These are phyloP conservation scores for Heliconius eleuchia DNA, from an alignment of 1,140 invertebrate genomes.

Conservation along the genomic window DNA sequence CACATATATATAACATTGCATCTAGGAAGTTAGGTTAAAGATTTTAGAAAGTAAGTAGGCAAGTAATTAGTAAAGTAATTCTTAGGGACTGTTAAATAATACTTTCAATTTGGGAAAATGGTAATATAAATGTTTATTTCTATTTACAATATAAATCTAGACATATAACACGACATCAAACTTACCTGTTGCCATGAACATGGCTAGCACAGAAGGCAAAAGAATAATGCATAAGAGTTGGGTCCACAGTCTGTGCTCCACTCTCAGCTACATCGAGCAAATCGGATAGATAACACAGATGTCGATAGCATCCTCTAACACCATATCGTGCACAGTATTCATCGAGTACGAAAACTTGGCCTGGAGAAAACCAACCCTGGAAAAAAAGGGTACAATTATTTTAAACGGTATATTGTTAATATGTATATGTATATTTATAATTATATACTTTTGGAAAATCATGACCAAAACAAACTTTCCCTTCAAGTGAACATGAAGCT, in stretches of 20 bases:
- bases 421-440: neutral
- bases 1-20: slow-evolving; percentile 20
- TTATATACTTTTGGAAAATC: neutral
- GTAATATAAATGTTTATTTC: neutral
- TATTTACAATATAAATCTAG: neutral
- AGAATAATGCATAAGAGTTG: slow-evolving; percentile 98
- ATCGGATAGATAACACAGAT: slow-evolving; percentile 98
- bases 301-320: slow-evolving; percentile 97
- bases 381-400: slow-evolving; percentile 32
- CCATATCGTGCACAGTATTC: slow-evolving; percentile 99
- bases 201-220: slow-evolving; percentile 99
- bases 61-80: neutral
- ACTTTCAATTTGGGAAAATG: slow-evolving; percentile 1
- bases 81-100: slow-evolving; percentile 9
- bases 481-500: no score
- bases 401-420: neutral
- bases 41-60: neutral
- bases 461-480: neutral
- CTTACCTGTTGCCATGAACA: slow-evolving; percentile 97
- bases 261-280: slow-evolving; percentile 97
- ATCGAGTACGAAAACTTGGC: slow-evolving; percentile 98
- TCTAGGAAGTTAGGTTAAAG: slow-evolving; percentile 8
- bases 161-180: neutral
- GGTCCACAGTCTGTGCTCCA: slow-evolving; percentile 95
- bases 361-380: slow-evolving; percentile 99